Evolutionary conservation across 2,797 vertebrate genomes (phyloP), one percentile per base, ranked within the genome.

Genomic region (Molossus alvarezi): DNA sequence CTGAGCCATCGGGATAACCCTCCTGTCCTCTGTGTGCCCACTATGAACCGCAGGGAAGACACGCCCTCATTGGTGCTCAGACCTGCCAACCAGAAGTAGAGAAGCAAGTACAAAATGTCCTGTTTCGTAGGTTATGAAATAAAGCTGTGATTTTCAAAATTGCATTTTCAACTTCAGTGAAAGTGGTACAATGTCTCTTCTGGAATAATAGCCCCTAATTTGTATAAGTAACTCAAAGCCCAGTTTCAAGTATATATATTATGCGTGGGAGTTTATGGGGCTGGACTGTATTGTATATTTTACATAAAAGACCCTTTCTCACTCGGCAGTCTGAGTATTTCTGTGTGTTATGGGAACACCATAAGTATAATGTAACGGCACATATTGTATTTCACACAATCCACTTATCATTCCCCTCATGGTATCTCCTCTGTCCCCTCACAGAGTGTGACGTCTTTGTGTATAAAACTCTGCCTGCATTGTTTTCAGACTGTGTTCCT

Each of bases 401-500:
- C 41, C 13, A 29, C 33, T 23, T 73, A n/a, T 25, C 18, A 62
- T 64, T 72, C 2, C 21, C 23, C 72, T 76, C 23, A 41, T 72
- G 15, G 45, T 51, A 5, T 37, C 80, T 82, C 33, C 85, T 48
- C 25, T 2, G 0, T 29, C 5, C 9, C 37, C 64, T 88, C 29
- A 51, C 45, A 83, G 86, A 14, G 5, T 41, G 9, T n/a, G 20
- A 21, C 60, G 41, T 55, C 10, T 86, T 69, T 86, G 25, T 45
- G 9, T 18, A 6, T 33, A 76, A 76, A 69, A 41, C 17, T 83
- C 58, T 65, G 55, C 21, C 33, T n/a, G 4, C 55, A 5, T 60
- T 81, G 48, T 73, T 57, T 80, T 91, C 93, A 65, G 27, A 41
- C 33, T 80, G 37, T 83, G 88, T 92, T 95, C 65, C 65, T 90